These are phyloP conservation scores for Dipodomys stephensi DNA, from an alignment of 2,113 vertebrate genomes.

Conservation along the genomic window DNA sequence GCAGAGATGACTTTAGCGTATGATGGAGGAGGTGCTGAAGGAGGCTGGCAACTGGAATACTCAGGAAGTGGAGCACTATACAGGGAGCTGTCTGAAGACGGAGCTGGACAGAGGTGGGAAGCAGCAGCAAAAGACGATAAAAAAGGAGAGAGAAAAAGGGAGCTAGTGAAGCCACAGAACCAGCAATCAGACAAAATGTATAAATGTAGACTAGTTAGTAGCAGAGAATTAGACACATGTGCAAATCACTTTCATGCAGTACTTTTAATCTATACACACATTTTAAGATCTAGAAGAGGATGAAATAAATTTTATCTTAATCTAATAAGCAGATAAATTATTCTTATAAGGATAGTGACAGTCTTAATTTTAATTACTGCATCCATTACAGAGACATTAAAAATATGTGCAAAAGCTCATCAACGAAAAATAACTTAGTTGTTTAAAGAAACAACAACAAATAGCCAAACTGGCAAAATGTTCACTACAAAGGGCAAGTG, in stretches of 20 bases:
- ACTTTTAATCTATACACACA: slow-evolving; percentile 51
- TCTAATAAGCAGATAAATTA: slow-evolving; percentile 38
- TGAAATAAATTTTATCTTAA: slow-evolving; percentile 52
- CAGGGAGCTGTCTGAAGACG: slow-evolving; percentile 96
- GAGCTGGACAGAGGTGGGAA: slow-evolving; percentile 88
- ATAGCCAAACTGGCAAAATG: slow-evolving; percentile 23
- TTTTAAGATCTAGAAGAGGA: slow-evolving; percentile 48
- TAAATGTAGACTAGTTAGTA: slow-evolving; percentile 90
- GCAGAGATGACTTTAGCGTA: slow-evolving; percentile 92
- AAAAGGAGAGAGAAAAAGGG: slow-evolving; percentile 93
- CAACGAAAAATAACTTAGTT: slow-evolving; percentile 4
- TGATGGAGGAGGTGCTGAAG: slow-evolving; percentile 90
- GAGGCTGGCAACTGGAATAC: slow-evolving; percentile 91
- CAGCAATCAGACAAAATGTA: slow-evolving; percentile 91
- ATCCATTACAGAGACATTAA: slow-evolving; percentile 13
- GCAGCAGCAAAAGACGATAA: slow-evolving; percentile 91
- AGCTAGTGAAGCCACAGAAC: slow-evolving; percentile 95
- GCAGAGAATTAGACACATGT: slow-evolving; percentile 87
- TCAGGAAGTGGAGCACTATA: slow-evolving; percentile 93
- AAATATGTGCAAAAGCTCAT: not conserved
- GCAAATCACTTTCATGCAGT: slow-evolving; percentile 74
- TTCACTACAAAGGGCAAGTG: slow-evolving; percentile 27
- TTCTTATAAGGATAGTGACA: slow-evolving; percentile 5
- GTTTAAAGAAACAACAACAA: not conserved
- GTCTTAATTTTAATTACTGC: not conserved